Evolutionary conservation across 2,888 invertebrate species (phyloP), one percentile per base, ranked within the genome.

Genomic region (Chrysodeixis includens): DNA sequence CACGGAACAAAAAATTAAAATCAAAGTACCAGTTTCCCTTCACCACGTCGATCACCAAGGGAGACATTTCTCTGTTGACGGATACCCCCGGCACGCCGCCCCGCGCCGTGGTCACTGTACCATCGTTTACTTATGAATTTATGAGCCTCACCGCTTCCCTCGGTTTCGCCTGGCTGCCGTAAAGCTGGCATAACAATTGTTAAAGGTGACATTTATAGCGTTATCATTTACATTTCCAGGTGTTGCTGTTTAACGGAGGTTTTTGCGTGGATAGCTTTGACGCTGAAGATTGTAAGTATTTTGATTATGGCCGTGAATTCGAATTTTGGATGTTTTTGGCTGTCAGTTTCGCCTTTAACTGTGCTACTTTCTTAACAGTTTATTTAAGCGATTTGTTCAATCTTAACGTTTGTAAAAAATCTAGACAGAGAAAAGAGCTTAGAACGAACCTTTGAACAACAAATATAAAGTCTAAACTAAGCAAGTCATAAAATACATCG

Each of bases 191-290:
- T 18, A 18, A 49, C 10, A 20, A 49, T 49, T 20, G 18, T 20
- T 49, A 49, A 49, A 4, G 46, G 18, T 18, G 20, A 18, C 20
- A 20, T 49, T 49, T 49, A 20, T 2, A 10, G 0, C 10, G 20
- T 49, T 49, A 49, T 49, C 46, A 20, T 49, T 49, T 49, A 49
- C 20, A 6, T 49, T 49, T 18, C 18, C 46, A 49, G 46, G 18
- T 20, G 20, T 20, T 20, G 46, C 9, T 8, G 46, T 49, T 46
- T 49, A 18, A 49, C 18, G 18, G 20, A 20, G 18, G 3, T 18
- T 8, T 49, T 16, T 46, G 18, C n/a, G 9, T 14, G 35, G 14
- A 2, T 35, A 35, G 14, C 35, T 14, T 4, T 35, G 14, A 14
- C 12, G 14, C 12, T 9, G 4, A 7, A 14, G 0, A 14, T 35